phyloP scores from a whole-genome alignment of 2,113 vertebrate species.

The Ceyx cyanopectus region DNA sequence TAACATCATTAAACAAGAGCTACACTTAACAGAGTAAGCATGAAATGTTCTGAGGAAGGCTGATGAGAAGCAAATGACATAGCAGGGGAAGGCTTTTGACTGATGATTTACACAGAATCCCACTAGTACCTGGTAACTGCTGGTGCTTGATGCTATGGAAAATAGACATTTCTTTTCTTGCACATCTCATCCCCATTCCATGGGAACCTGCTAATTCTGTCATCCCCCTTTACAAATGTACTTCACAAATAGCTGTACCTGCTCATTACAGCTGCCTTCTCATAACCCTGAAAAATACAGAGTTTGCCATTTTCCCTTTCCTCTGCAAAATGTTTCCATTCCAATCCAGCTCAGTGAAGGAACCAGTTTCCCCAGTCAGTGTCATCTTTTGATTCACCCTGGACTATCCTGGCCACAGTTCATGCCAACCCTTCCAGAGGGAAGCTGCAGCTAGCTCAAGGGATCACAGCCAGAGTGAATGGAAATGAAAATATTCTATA shows the following conservation, averaged over 20 bases:
- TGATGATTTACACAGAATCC: not conserved
- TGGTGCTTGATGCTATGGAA: not conserved
- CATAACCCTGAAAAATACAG: not conserved
- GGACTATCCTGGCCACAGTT: not conserved
- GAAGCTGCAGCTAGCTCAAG: not conserved
- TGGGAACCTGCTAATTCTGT: not conserved
- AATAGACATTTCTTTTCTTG: not conserved
- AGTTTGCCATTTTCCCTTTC: not conserved
- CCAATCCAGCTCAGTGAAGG: not conserved
- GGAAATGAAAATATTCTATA: not conserved
- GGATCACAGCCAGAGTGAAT: not conserved
- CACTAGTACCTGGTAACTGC: not conserved
- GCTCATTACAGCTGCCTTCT: not conserved
- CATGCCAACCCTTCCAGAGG: not conserved
- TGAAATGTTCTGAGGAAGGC: not conserved
- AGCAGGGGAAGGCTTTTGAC: not conserved
- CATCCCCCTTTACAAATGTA: not conserved
- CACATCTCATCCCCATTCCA: fast-evolving
- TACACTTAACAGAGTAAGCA: not conserved
- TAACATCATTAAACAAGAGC: not conserved
- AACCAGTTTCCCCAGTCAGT: not conserved
- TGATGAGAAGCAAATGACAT: not conserved
- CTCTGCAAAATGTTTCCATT: not conserved
- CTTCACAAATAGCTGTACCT: not conserved
- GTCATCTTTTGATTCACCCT: not conserved